Evolutionary conservation across 2,797 vertebrate genomes (phyloP), one percentile per base, ranked within the genome.

Genomic region (Gymnoscopelus microlampas): DNA sequence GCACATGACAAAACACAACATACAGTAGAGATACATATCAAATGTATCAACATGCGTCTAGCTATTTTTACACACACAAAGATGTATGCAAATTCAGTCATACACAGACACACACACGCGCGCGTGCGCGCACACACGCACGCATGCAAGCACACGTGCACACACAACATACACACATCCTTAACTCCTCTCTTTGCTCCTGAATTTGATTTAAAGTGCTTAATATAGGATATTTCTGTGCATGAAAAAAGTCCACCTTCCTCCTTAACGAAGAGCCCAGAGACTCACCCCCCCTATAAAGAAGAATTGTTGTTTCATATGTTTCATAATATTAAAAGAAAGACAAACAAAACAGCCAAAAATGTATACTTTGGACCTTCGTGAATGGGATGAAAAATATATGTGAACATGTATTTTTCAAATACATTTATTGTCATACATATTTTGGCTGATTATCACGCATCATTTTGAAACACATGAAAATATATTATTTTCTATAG

Each of bases 271-370:
- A 61, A 60, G 59, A 64, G 51, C 71, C 51, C 26, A 26, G 5
- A 60, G 26, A 58, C 32, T 15, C 51, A 48, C 11, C 58, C 11
- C 9, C 26, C 19, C 8, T 69, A 51, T 39, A 54, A 29, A n/a
- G 29, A 62, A 73, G 13, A 14, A 54, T 68, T 15, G 53, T 71
- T 84, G 72, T 80, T 39, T 83, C 53, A 73, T 66, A 66, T 10
- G 10, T 60, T 64, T 44, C 39, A 44, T 44, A 10, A 44, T 10
- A 44, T 44, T 8, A n/a, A 51, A n/a, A 50, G 14, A 51, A 50
- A 50, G 14, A 51, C 9, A 51, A 50, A 50, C 10, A 50, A 35
- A 35, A 35, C 32, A 35, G 39, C 39, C 39, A 44, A 44, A 44
- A 44, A 44, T 10, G 1, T 1, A 9, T 44, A 7, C 39, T 44